Conservation (phyloP, 2,113 vertebrate species). For the Poicephalus meyeri region DNA sequence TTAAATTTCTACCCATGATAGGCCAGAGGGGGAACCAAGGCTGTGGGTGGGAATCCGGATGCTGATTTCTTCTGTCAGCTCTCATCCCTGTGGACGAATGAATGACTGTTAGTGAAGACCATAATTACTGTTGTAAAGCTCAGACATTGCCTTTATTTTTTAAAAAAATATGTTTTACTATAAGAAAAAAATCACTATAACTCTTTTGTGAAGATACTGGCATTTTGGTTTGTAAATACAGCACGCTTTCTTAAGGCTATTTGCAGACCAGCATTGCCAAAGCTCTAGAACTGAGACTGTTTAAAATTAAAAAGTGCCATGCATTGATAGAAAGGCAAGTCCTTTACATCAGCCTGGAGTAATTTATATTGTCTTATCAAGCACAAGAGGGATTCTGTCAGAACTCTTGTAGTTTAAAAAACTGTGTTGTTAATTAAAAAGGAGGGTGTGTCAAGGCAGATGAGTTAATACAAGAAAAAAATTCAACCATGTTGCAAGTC, state of each 20-base stretch:
- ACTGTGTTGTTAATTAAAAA: conserved; percentile 41
- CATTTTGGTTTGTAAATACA: background rate
- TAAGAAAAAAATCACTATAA: background rate
- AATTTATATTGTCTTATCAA: conserved; percentile 8
- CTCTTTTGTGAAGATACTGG: background rate
- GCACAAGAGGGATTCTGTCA: background rate
- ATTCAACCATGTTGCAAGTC: conserved; percentile 57
- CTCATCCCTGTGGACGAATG: background rate
- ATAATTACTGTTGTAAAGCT: background rate
- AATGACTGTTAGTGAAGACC: background rate
- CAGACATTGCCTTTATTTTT: background rate
- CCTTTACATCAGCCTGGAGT: background rate
- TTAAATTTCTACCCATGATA: accelerated
- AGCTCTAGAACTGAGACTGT: background rate
- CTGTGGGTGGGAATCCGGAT: background rate
- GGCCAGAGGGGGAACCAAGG: background rate
- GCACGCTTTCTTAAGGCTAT: background rate
- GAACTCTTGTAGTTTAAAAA: conserved; percentile 41
- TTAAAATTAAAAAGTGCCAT: background rate
- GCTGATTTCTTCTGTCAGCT: background rate
- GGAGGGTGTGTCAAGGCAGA: conserved; percentile 57
- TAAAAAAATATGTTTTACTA: background rate
- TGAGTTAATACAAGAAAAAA: conserved; percentile 62
- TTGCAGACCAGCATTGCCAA: background rate
- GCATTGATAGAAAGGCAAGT: background rate